Evolutionary conservation across 2,888 invertebrate species (phyloP).

Genomic region (Hydroisotoma schaefferi): DNA sequence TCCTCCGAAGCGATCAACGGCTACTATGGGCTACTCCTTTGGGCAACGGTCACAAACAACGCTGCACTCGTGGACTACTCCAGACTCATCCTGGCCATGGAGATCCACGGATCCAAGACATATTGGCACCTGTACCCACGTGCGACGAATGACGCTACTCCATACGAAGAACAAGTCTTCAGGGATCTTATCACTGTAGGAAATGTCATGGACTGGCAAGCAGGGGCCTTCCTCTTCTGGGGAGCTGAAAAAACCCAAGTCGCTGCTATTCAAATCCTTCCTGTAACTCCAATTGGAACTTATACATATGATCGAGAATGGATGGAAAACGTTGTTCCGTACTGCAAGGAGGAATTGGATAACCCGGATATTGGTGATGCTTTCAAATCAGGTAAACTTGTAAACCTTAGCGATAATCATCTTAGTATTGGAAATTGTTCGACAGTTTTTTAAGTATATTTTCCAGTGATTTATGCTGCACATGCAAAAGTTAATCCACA

Average conservation of each 20-base stretch:
- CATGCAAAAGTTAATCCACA: constrained; percentile 40
- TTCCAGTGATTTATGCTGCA: constrained; percentile 36
- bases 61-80: constrained; percentile 38
- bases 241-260: constrained; percentile 33
- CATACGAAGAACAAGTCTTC: constrained; percentile 37
- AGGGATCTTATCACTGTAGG: constrained; percentile 36
- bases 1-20: constrained; percentile 41
- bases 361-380: constrained; percentile 31
- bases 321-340: constrained; percentile 35
- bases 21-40: constrained; percentile 40
- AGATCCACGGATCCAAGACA: constrained; percentile 35
- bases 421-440: too few species aligned
- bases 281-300: constrained; percentile 41
- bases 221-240: constrained; percentile 41
- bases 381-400: constrained; percentile 32
- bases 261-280: constrained; percentile 42
- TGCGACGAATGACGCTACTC: constrained; percentile 14
- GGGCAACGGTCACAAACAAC: constrained; percentile 32
- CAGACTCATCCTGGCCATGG: constrained; percentile 33
- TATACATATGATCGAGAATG: constrained; percentile 32
- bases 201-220: constrained; percentile 38
- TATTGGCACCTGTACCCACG: constrained; percentile 43
- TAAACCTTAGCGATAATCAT: neutral
- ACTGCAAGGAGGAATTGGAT: constrained; percentile 33
- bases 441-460: too few species aligned